Evolutionary conservation across 2,888 invertebrate genomes (phyloP).

Genomic region (Anaspis maculata): DNA sequence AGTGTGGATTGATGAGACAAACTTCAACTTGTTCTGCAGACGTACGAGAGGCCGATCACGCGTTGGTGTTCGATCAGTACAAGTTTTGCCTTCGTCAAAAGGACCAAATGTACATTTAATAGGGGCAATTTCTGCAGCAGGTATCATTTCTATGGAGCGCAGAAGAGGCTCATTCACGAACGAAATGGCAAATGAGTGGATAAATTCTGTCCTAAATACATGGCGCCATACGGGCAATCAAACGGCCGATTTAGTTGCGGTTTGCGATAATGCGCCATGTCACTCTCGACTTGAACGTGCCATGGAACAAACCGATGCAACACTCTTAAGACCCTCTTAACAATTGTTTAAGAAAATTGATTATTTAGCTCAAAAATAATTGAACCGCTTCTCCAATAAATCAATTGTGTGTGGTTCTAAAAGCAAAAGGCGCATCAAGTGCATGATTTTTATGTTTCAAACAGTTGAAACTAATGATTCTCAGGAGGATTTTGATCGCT

Average conservation of each 20-base stretch:
- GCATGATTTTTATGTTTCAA: too few species aligned
- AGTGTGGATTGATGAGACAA: too few species aligned
- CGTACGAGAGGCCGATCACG: conserved; percentile 11
- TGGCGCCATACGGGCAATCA: conserved; percentile 10
- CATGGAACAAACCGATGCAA: conserved; percentile 3
- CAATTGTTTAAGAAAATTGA: too few species aligned
- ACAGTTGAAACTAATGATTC: too few species aligned
- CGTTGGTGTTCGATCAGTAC: conserved; percentile 12
- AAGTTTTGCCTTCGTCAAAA: conserved; percentile 11
- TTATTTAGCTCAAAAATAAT: too few species aligned
- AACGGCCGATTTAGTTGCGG: conserved; percentile 12
- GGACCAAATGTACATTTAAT: conserved; percentile 15
- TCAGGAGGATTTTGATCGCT: too few species aligned
- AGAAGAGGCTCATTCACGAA: conserved; percentile 12
- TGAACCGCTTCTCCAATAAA: too few species aligned
- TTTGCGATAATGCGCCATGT: conserved; percentile 14
- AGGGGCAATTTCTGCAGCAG: conserved; percentile 13
- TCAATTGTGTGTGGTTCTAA: too few species aligned
- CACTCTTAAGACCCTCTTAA: conserved; percentile 8
- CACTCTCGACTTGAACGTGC: conserved; percentile 9
- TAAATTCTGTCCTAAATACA: conserved; percentile 3
- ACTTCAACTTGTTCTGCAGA: conserved; percentile 14
- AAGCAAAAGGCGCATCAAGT: too few species aligned
- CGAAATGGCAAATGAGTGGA: conserved; percentile 8
- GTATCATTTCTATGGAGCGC: conserved; percentile 12